A percentile compares a stretch with the other conserved stretches of the same genome.
These are phyloP conservation scores for Oncorhynchus gorbuscha DNA, from an alignment of 2,113 vertebrate species.

Conservation along the genomic window DNA sequence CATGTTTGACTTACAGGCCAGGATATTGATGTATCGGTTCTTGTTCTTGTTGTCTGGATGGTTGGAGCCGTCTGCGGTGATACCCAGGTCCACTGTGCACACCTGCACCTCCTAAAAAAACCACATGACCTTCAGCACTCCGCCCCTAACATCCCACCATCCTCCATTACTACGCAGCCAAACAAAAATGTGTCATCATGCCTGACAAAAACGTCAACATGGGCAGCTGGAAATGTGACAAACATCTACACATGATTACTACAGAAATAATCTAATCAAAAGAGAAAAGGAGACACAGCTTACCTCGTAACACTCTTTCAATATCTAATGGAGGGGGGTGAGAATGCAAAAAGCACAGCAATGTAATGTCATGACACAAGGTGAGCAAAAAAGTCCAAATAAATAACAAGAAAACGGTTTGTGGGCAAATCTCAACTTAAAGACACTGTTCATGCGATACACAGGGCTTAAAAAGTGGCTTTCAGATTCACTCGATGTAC, in stretches of 20 bases:
- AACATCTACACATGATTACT: conserved; percentile 8
- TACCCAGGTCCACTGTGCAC: conserved; percentile 86
- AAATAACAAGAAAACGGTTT: conserved; percentile 29
- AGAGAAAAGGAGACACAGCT: conserved; percentile 77
- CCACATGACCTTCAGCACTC: background rate
- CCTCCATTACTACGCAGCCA: background rate
- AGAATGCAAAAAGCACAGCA: conserved; percentile 88
- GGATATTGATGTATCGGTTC: conserved; percentile 92
- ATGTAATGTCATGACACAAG: conserved; percentile 87
- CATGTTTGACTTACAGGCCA: conserved; percentile 84
- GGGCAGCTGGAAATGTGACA: background rate
- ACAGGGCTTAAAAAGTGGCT: background rate
- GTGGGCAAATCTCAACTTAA: background rate
- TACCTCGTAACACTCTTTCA: conserved; percentile 98
- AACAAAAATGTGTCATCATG: background rate
- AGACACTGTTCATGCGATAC: background rate
- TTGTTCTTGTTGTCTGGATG: conserved; percentile 94
- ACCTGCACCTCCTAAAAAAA: conserved; percentile 85
- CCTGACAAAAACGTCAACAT: conserved; percentile 34
- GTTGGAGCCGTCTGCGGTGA: conserved; percentile 88
- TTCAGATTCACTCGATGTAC: background rate
- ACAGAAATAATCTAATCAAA: conserved; percentile 55
- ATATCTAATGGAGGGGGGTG: conserved; percentile 82
- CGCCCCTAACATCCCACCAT: background rate
- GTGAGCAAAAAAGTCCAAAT: conserved; percentile 77